Evolutionary conservation across 2,888 invertebrate species (phyloP).

Genomic region (Nomada goodeniana): DNA sequence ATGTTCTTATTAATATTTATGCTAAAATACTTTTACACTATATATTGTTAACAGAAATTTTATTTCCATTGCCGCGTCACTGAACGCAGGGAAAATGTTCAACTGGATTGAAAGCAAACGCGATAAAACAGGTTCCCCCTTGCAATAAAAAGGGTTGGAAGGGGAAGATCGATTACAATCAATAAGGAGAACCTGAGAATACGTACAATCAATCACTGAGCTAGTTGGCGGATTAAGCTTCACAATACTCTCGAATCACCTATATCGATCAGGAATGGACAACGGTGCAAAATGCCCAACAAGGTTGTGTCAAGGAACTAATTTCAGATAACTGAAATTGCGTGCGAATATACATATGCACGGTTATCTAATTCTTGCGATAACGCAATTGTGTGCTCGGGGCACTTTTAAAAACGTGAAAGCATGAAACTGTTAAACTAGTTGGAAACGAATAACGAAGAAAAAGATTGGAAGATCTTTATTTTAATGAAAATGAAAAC

Average conservation of each 20-base stretch:
- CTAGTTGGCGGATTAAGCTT: conserved; percentile 65
- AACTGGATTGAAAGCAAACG: conserved; percentile 24
- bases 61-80: not conserved
- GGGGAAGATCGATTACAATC: conserved; percentile 62
- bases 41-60: not conserved
- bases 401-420: too few species aligned
- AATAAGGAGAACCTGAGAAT: conserved; percentile 56
- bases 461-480: too few species aligned
- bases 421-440: too few species aligned
- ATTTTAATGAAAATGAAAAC: too few species aligned
- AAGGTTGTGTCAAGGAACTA: conserved; percentile 29
- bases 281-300: conserved; percentile 41
- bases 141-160: conserved; percentile 26
- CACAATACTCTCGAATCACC: conserved; percentile 40
- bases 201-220: conserved; percentile 69
- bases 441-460: too few species aligned
- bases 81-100: conserved; percentile 13
- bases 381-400: not conserved
- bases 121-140: conserved; percentile 13
- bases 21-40: not conserved
- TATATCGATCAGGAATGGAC: conserved; percentile 61
- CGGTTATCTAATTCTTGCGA: not conserved
- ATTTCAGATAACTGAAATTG: conserved; percentile 55
- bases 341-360: conserved; percentile 1
- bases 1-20: not conserved